These are phyloP conservation scores for Tipula unca DNA, from an alignment of 2,888 invertebrate species.

Conservation along the genomic window DNA sequence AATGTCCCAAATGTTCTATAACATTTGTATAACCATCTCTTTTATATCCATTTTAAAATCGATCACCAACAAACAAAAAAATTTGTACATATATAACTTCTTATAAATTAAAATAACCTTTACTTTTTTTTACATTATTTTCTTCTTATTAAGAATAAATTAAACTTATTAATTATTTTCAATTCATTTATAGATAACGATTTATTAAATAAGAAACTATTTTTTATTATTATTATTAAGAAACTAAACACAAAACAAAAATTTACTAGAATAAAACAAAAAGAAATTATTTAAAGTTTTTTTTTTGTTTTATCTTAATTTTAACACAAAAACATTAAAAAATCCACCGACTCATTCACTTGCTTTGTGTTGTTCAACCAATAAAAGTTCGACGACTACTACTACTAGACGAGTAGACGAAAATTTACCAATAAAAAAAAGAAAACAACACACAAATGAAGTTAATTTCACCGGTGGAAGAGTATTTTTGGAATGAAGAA, in stretches of 20 bases:
- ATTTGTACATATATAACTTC: background rate
- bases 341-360: background rate
- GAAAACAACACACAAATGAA: background rate
- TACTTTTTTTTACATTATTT: background rate
- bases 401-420: background rate
- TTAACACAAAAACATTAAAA: background rate
- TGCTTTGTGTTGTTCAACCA: background rate
- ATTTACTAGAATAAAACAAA: background rate
- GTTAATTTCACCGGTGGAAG: background rate
- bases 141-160: background rate
- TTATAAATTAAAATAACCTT: constrained; percentile 8
- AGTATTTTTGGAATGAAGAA: background rate
- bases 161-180: background rate
- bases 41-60: background rate
- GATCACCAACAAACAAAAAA: background rate
- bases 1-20: background rate
- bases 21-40: background rate
- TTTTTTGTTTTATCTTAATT: background rate
- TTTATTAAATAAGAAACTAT: background rate
- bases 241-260: background rate
- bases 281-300: background rate
- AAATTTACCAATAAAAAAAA: background rate
- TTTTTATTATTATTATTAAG: background rate
- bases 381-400: background rate
- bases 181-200: background rate